These are phyloP conservation scores for Stegodyphus dumicola DNA, from an alignment of 1,140 invertebrate species.

Conservation along the genomic window DNA sequence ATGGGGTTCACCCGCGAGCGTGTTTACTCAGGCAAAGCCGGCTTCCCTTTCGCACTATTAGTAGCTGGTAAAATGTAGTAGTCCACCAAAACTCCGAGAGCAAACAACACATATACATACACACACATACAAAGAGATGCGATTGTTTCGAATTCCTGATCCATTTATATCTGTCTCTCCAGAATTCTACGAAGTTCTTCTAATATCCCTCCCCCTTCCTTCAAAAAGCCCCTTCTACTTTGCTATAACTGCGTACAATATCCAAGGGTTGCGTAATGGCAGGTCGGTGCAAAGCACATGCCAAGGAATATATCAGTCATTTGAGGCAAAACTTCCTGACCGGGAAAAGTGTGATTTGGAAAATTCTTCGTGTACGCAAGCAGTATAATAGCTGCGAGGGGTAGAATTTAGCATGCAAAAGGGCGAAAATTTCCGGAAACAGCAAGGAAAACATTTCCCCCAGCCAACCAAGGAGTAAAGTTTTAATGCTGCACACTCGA, in stretches of 20 bases:
- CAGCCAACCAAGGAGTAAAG: slow-evolving; percentile 11
- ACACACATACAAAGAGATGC: background rate
- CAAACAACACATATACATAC: slow-evolving; percentile 17
- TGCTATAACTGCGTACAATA: slow-evolving; percentile 36
- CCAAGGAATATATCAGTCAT: slow-evolving; percentile 34
- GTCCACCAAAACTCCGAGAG: background rate
- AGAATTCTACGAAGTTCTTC: background rate
- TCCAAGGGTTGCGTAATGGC: slow-evolving; percentile 14
- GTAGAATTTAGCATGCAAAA: slow-evolving; percentile 7
- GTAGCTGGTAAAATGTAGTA: background rate
- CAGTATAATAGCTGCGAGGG: background rate
- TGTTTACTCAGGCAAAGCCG: slow-evolving; percentile 38
- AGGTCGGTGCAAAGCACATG: background rate
- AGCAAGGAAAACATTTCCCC: slow-evolving; percentile 13
- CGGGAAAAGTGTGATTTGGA: background rate
- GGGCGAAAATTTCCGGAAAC: background rate
- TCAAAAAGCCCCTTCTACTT: background rate
- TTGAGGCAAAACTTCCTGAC: background rate
- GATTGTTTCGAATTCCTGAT: slow-evolving; percentile 55
- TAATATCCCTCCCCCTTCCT: background rate
- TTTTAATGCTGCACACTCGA: slow-evolving; percentile 26
- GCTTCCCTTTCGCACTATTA: slow-evolving; percentile 14
- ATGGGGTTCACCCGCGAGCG: slow-evolving; percentile 47
- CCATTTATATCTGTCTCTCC: slow-evolving; percentile 53
- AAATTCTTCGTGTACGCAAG: slow-evolving; percentile 7